Evolutionary conservation across 1,140 invertebrate species (phyloP), one percentile per base, ranked within the genome.

Genomic region (Drosophila pallidifrons): DNA sequence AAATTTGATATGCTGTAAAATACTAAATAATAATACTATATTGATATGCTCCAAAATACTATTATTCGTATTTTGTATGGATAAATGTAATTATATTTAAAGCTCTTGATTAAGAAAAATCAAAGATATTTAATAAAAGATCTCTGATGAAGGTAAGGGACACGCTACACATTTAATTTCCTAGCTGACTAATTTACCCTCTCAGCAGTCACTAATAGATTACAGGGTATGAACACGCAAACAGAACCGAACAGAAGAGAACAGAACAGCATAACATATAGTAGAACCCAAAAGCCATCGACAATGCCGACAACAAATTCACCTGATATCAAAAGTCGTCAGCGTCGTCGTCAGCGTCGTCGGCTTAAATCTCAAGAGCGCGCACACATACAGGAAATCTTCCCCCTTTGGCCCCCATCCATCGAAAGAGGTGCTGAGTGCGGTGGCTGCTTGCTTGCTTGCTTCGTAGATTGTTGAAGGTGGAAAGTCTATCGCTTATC

Each of bases 331-430:
- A 73, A 59, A 46, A 4, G 32, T 59, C 32, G 54, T 61, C 32
- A 16, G 10, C 35, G 35, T 38, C 32, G 16, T 58, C 32, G 15
- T n/a, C 16, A 20, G 16, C 16, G 49, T 25, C 13, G 51, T 69
- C 32, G 67, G 74, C 73, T 86, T 82, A 87, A 83, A 88, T 80
- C 78, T 79, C 79, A 77, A 82, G 72, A 81, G 71, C 63, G 35
- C 45, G 43, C 54, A 63, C 59, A 52, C 64, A 54, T 15, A 71
- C 57, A 58, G 49, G 51, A 65, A 65, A 65, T 45, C 32, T 49
- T 43, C 32, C 11, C 13, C 25, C 47, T 13, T 59, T 20, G 8
- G 1, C 32, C 13, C 15, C 25, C 10, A 15, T 30, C 25, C 7
- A 15, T 30, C 3, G 16, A 7, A 25, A 25, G 20, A 25, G 15